Base-by-base conservation (phyloP, 1,140 invertebrate species). In the Nymphalis io region DNA sequence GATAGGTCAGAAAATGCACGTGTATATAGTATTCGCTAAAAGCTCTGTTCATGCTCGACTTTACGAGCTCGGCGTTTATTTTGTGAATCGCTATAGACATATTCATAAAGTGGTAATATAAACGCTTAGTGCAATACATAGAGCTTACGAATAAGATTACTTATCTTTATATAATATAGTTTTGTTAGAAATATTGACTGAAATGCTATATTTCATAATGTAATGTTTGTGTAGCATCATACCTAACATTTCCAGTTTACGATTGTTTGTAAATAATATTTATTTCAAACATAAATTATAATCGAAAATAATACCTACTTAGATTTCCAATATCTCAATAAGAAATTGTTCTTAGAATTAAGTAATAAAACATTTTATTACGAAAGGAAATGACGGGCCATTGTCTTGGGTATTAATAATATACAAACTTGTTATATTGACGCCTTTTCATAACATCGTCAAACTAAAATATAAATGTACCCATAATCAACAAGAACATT, bases 1-100 rank as follows among this genome's bases (percentile, higher is more conserved):
- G 27, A 8, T 33, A 33, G 12, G 40, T 42, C 40, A 10, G 46
- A 48, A 48, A 18, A 18, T 16, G n/a, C 46, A 18, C 46, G 46
- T 44, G 3, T 44, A 44, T 8, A n/a, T 44, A 44, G 4, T 48
- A 48, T 68, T 63, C 42, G 13, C 8, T 68, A 68, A 72, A 73
- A 68, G 60, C 65, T 64, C 53, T 68, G 60, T 53, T 51, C 70
- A 23, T 39, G 59, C 42, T 62, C 51, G 23, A 38, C 55, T 51
- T 38, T 60, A 72, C 15, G 60, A 46, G 48, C n/a, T 44, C 3
- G 46, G 16, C 46, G n/a, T 48, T 23, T 63, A 63, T 33, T 63
- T 27, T 23, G 38, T 63, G 21, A 61, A 63, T 53, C 46, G 23
- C 48, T 53, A 63, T 63, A 27, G 44, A 51, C 60, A 63, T 23